These are phyloP conservation scores for Toxonevra muliebris DNA, from an alignment of 2,888 invertebrate genomes.

Conservation along the genomic window DNA sequence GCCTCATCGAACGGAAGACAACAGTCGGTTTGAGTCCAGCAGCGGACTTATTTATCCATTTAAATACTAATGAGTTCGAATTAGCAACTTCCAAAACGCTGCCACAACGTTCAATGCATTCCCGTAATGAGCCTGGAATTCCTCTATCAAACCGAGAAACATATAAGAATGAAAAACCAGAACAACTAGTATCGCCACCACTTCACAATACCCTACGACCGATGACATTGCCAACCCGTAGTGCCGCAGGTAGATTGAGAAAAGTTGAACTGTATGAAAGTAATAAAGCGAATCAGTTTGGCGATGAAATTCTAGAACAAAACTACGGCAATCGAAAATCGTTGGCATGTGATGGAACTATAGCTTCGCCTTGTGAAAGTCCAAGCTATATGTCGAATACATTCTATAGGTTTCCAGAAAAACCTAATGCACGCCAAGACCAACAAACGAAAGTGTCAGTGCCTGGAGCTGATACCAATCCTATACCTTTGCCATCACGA, in stretches of 20 bases:
- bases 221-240: slow-evolving; percentile 62
- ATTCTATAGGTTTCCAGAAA: slow-evolving; percentile 59
- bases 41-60: slow-evolving; percentile 53
- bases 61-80: slow-evolving; percentile 60
- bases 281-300: not conserved
- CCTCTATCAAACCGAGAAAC: slow-evolving; percentile 18
- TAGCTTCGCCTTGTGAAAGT: slow-evolving; percentile 57
- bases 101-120: slow-evolving; percentile 54
- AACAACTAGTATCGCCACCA: slow-evolving; percentile 46
- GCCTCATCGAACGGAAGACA: slow-evolving; percentile 82
- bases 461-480: slow-evolving; percentile 65
- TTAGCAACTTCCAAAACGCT: slow-evolving; percentile 57
- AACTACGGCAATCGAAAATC: slow-evolving; percentile 40
- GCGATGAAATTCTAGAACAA: slow-evolving; percentile 16
- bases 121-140: slow-evolving; percentile 42
- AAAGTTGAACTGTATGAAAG: slow-evolving; percentile 39
- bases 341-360: slow-evolving; percentile 34
- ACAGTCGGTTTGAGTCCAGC: slow-evolving; percentile 50
- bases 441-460: not conserved
- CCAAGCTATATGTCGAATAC: slow-evolving; percentile 62
- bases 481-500: slow-evolving; percentile 81
- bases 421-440: not conserved
- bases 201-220: slow-evolving; percentile 58
- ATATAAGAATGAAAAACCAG: slow-evolving; percentile 29
- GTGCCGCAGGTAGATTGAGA: slow-evolving; percentile 54